These are phyloP conservation scores for Mayetiola destructor DNA, from an alignment of 2,888 invertebrate species.

Conservation along the genomic window DNA sequence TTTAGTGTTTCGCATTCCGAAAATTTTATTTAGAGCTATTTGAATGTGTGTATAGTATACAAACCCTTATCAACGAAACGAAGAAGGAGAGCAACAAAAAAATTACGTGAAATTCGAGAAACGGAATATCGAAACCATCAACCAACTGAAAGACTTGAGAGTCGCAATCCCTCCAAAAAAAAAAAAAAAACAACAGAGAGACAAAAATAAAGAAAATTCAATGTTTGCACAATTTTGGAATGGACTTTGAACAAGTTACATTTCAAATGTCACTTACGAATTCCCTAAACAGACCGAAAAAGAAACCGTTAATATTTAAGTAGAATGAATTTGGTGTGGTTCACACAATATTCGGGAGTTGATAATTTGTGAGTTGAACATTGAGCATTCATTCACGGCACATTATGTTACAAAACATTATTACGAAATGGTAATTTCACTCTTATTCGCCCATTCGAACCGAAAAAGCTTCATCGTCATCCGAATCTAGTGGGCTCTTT, in stretches of 20 bases:
- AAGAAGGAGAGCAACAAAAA: no score
- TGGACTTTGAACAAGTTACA: conserved; percentile 3
- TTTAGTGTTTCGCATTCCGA: no score
- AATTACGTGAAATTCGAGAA: no score
- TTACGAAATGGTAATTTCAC: conserved; percentile 7
- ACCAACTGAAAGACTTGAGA: no score
- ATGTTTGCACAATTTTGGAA: background rate
- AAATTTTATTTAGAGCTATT: no score
- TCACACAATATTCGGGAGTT: background rate
- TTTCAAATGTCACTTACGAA: conserved; percentile 15
- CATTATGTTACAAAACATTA: conserved; percentile 1
- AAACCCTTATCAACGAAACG: no score
- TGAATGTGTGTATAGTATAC: no score
- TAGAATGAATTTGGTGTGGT: conserved; percentile 13
- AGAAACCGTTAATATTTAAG: conserved; percentile 14
- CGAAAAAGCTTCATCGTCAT: background rate
- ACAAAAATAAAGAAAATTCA: background rate
- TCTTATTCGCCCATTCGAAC: background rate
- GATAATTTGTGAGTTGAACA: background rate
- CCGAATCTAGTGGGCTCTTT: no score
- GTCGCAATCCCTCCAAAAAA: background rate
- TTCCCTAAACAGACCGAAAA: conserved; percentile 14
- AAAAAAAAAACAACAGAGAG: background rate
- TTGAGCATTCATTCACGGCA: background rate
- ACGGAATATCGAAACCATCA: no score